Conservation (phyloP, 2,797 vertebrate species). For the Typhlichthys eigenmanni region DNA sequence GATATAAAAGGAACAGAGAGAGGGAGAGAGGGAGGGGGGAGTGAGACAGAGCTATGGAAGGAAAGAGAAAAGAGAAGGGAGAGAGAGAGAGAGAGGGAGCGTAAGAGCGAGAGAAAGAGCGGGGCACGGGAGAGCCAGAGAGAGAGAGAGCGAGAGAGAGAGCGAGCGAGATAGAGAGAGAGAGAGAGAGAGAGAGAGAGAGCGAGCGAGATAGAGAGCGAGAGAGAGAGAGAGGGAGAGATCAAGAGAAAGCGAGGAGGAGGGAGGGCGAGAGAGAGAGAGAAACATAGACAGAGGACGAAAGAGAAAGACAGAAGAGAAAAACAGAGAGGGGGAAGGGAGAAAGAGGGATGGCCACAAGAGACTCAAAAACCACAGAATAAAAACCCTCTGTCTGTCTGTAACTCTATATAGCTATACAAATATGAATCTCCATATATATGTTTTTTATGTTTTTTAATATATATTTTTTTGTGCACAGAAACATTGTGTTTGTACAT, state of each 20-base stretch:
- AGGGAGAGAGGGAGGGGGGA: constrained; percentile 46
- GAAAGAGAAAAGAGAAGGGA: not conserved
- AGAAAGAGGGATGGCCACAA: constrained; percentile 62
- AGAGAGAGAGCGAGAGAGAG: constrained; percentile 23
- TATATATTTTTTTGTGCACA: too few species aligned
- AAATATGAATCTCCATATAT: too few species aligned
- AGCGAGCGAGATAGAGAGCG: constrained; percentile 40
- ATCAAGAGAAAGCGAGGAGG: not conserved
- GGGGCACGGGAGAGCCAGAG: constrained; percentile 50
- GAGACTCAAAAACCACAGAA: too few species aligned
- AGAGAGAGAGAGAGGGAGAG: constrained; percentile 45
- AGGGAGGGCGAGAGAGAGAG: constrained; percentile 45
- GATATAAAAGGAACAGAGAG: not conserved
- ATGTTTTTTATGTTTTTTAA: too few species aligned
- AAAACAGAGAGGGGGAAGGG: constrained; percentile 14
- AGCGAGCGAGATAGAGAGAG: constrained; percentile 17
- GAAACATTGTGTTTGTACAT: too few species aligned
- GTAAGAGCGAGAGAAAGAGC: constrained; percentile 30
- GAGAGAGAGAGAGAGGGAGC: constrained; percentile 12
- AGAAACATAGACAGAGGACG: constrained; percentile 4
- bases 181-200: constrained; percentile 25
- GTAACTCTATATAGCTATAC: not conserved
- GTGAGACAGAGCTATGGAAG: constrained; percentile 29
- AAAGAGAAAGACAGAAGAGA: constrained; percentile 4
- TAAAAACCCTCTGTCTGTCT: too few species aligned